These are phyloP conservation scores for Epistrophe eligans DNA, from an alignment of 2,888 invertebrate genomes.

Conservation along the genomic window DNA sequence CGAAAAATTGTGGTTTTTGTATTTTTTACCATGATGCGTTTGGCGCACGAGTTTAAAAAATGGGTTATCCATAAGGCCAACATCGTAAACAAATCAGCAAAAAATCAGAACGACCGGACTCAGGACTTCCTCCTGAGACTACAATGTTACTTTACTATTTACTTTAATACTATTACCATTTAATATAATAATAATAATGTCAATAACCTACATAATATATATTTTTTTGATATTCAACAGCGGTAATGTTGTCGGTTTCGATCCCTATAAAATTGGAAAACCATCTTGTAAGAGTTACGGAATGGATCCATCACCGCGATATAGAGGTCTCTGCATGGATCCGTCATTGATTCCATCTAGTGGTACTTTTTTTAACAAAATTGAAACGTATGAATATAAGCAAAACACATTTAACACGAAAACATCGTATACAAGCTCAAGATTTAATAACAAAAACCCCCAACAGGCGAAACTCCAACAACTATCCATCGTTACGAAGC, in stretches of 20 bases:
- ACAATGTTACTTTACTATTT: too few relatives aligned
- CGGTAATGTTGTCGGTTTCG: slow-evolving; percentile 90
- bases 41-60: too few relatives aligned
- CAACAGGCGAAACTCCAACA: slow-evolving; percentile 76
- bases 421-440: slow-evolving; percentile 77
- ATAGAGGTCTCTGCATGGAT: slow-evolving; percentile 89
- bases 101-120: too few relatives aligned
- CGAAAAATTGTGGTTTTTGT: too few relatives aligned
- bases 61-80: too few relatives aligned
- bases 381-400: slow-evolving; percentile 83
- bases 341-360: slow-evolving; percentile 77
- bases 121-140: too few relatives aligned
- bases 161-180: too few relatives aligned
- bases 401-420: slow-evolving; percentile 78
- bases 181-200: too few relatives aligned
- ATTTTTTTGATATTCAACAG: slow-evolving; percentile 82
- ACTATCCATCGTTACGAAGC: slow-evolving; percentile 80
- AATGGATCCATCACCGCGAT: slow-evolving; percentile 89
- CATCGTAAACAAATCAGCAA: too few relatives aligned
- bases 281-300: slow-evolving; percentile 90
- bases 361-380: slow-evolving; percentile 85
- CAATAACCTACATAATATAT: not conserved
- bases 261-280: slow-evolving; percentile 90
- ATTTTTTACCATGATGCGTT: too few relatives aligned
- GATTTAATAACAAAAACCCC: slow-evolving; percentile 67